Percentiles rank a stretch among this genome's conserved stretches.
Evolutionary conservation across 2,113 vertebrate genomes (phyloP).

Genomic region (Phalacrocorax carbo): DNA sequence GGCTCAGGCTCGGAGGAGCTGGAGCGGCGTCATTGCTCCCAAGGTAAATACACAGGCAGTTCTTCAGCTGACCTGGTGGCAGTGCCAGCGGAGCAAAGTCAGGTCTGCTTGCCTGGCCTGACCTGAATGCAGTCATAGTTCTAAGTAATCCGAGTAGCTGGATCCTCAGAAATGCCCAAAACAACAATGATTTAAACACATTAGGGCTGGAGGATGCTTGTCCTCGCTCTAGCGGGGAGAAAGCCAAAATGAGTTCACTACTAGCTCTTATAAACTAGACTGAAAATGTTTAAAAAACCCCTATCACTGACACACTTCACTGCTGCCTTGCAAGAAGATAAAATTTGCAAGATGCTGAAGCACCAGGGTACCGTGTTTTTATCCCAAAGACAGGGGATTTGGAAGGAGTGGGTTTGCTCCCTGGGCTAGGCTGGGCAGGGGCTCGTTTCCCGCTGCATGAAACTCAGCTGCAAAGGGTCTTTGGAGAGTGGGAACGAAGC

Average conservation of each 20-base stretch:
- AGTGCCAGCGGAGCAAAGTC: neutral
- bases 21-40: neutral
- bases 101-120: neutral
- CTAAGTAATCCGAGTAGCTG: neutral
- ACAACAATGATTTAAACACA: neutral
- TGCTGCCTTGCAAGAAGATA: neutral
- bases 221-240: neutral
- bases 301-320: neutral
- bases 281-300: neutral
- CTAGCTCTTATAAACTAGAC: neutral
- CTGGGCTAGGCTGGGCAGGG: neutral
- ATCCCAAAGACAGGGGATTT: neutral
- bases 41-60: neutral
- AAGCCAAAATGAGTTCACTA: neutral
- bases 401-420: neutral
- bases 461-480: neutral
- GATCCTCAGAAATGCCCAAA: neutral
- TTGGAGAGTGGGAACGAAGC: neutral
- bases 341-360: neutral
- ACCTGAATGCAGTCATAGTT: neutral
- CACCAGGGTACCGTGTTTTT: neutral
- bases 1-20: neutral
- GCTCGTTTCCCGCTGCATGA: neutral
- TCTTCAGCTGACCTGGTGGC: neutral
- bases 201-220: neutral